These are phyloP conservation scores for Ctenopoma multispine DNA, from an alignment of 2,797 vertebrate species.

Conservation along the genomic window DNA sequence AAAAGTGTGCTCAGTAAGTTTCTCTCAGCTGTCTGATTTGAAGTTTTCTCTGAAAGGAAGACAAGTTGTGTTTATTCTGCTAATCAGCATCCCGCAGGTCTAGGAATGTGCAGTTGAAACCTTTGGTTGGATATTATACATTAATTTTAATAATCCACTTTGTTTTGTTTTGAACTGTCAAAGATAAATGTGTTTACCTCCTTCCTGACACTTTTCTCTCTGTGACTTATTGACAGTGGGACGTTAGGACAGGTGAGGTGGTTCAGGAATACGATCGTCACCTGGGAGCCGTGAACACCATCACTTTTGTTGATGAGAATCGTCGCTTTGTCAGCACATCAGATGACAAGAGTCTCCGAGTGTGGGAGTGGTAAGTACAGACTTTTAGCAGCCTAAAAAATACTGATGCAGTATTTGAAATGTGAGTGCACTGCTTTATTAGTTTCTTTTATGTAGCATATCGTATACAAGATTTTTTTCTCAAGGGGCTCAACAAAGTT, in stretches of 20 bases:
- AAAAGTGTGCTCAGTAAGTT: not conserved
- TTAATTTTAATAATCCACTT: slow-evolving; percentile 1
- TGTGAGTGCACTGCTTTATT: not conserved
- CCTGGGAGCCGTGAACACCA: slow-evolving; percentile 99
- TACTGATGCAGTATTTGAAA: not conserved
- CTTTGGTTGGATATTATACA: slow-evolving; percentile 2
- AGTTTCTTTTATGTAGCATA: not conserved
- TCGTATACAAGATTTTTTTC: slow-evolving; percentile 9
- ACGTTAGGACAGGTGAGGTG: slow-evolving; percentile 93
- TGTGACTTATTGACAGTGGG: slow-evolving; percentile 86
- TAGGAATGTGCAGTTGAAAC: not conserved
- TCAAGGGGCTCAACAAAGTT: too few relatives aligned
- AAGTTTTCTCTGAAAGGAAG: not conserved
- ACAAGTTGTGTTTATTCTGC: slow-evolving; percentile 14
- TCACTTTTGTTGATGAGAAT: slow-evolving; percentile 98
- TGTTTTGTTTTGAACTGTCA: not conserved
- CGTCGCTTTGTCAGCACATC: slow-evolving; percentile 98
- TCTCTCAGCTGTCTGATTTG: not conserved
- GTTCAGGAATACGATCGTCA: slow-evolving; percentile 98
- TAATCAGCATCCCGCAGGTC: not conserved
- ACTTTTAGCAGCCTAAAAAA: not conserved
- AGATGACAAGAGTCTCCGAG: slow-evolving; percentile 97
- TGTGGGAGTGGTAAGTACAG: slow-evolving; percentile 96
- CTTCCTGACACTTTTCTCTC: not conserved
- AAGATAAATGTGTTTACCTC: slow-evolving; percentile 9